phyloP scores from a whole-genome alignment of 1,140 invertebrate species.

The Panagrolaimus sp. region DNA sequence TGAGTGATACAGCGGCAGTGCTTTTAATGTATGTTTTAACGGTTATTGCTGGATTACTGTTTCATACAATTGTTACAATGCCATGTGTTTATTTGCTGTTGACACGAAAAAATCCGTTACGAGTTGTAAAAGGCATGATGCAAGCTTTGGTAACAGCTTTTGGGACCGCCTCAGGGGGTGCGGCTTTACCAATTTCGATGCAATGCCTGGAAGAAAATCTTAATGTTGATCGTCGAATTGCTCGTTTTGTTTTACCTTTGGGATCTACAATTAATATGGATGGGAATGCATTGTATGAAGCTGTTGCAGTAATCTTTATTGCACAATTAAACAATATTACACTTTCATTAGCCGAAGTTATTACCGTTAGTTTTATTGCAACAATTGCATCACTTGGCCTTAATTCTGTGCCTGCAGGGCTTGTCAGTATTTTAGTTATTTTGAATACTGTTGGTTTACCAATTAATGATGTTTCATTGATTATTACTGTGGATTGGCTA shows the following conservation, averaged over 20 bases:
- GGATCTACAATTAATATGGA: conserved; percentile 67
- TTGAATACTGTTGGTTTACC: conserved; percentile 84
- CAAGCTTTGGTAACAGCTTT: conserved; percentile 82
- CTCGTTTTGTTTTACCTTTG: conserved; percentile 60
- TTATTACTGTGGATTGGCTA: conserved; percentile 89
- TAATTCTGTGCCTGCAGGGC: conserved; percentile 84
- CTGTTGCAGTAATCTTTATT: conserved; percentile 60
- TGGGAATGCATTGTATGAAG: conserved; percentile 66
- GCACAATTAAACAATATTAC: conserved; percentile 67
- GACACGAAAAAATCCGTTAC: conserved; percentile 78
- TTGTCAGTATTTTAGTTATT: conserved; percentile 95
- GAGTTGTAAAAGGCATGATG: conserved; percentile 75
- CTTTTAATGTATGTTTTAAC: conserved; percentile 80
- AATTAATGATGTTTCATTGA: conserved; percentile 81
- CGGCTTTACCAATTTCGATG: conserved; percentile 37
- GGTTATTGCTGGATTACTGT: conserved; percentile 74
- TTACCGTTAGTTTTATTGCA: conserved; percentile 83
- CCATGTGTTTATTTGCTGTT: conserved; percentile 76
- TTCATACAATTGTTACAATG: conserved; percentile 81
- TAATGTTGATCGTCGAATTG: conserved; percentile 35
- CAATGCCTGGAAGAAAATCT: conserved; percentile 30
- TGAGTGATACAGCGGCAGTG: conserved; percentile 74
- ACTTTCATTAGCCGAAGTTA: conserved; percentile 64
- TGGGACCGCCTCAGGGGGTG: conserved; percentile 73
- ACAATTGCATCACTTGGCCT: conserved; percentile 89